Evolutionary conservation across 2,888 invertebrate genomes (phyloP).

Genomic region (Cheilosia grossa): DNA sequence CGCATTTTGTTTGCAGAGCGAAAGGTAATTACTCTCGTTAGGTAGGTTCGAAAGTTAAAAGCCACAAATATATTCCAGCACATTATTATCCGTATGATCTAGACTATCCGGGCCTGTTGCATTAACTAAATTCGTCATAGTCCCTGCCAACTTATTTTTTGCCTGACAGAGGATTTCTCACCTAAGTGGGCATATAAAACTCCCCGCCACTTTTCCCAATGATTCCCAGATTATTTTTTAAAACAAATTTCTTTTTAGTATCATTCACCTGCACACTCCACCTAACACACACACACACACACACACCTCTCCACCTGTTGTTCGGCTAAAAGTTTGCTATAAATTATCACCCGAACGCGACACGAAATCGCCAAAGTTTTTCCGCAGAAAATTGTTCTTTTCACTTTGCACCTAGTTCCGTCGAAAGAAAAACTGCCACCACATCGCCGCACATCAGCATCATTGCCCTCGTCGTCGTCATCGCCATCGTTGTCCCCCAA

Average conservation of each 20-base stretch:
- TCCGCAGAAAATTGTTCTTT: conserved; percentile 29
- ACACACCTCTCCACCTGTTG: conserved; percentile 50
- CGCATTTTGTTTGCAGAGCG: too few relatives aligned
- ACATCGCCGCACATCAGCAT: conserved; percentile 35
- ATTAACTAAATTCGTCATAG: too few relatives aligned
- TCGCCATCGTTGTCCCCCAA: neutral
- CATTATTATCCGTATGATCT: too few relatives aligned
- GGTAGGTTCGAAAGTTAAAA: too few relatives aligned
- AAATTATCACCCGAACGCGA: conserved; percentile 57
- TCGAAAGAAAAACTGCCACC: conserved; percentile 47
- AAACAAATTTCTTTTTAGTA: neutral
- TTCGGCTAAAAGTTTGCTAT: conserved; percentile 46
- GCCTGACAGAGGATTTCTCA: too few relatives aligned
- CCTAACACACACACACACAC: neutral
- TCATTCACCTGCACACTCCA: conserved; percentile 14
- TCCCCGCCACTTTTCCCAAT: neutral
- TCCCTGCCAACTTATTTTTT: too few relatives aligned
- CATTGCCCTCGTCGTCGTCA: neutral
- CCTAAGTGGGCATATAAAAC: too few relatives aligned
- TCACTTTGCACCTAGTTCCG: conserved; percentile 59
- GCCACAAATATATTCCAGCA: too few relatives aligned
- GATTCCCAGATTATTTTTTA: neutral
- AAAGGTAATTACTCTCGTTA: too few relatives aligned
- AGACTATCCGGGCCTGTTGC: too few relatives aligned
- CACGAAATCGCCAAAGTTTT: conserved; percentile 66